Percentiles rank a stretch among this genome's conserved stretches.
Evolutionary conservation across 2,113 vertebrate species (phyloP).

Genomic region (Ochotona curzoniae): DNA sequence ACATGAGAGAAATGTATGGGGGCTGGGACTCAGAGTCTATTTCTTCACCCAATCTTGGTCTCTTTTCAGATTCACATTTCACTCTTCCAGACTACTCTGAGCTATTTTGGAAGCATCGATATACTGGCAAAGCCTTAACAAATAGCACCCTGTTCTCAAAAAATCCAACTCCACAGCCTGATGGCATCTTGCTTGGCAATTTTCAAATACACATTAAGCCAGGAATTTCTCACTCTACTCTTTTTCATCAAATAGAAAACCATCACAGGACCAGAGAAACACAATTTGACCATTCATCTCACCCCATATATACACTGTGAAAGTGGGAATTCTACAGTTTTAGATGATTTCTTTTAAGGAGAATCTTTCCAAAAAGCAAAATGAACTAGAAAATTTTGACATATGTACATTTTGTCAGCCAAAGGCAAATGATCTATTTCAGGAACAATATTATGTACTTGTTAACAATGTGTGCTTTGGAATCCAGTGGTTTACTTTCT

Average conservation of each 20-base stretch:
- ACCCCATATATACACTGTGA: not conserved
- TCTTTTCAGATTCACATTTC: slow-evolving; percentile 41
- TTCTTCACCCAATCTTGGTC: not conserved
- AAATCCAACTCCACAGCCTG: slow-evolving; percentile 44
- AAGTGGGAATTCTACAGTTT: slow-evolving; percentile 46
- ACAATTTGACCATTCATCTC: not conserved
- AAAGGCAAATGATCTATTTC: slow-evolving; percentile 72
- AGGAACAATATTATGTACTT: slow-evolving; percentile 62
- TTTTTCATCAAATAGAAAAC: slow-evolving; percentile 29
- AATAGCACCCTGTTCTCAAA: not conserved
- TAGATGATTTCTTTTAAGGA: slow-evolving; percentile 41
- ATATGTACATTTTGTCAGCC: slow-evolving; percentile 75
- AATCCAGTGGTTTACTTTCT: slow-evolving; percentile 38
- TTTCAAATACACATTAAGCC: slow-evolving; percentile 33
- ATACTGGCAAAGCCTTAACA: slow-evolving; percentile 6
- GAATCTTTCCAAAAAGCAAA: slow-evolving; percentile 53
- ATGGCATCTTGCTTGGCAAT: slow-evolving; percentile 51
- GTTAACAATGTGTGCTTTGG: slow-evolving; percentile 57
- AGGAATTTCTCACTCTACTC: not conserved
- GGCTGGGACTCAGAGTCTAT: not conserved
- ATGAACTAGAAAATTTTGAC: slow-evolving; percentile 68
- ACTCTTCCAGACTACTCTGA: not conserved
- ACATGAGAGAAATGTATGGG: not conserved
- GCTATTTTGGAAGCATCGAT: slow-evolving; percentile 6
- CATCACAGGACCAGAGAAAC: not conserved